phyloP scores from a whole-genome alignment of 2,113 vertebrate genomes.

The Dermatemys mawii region DNA sequence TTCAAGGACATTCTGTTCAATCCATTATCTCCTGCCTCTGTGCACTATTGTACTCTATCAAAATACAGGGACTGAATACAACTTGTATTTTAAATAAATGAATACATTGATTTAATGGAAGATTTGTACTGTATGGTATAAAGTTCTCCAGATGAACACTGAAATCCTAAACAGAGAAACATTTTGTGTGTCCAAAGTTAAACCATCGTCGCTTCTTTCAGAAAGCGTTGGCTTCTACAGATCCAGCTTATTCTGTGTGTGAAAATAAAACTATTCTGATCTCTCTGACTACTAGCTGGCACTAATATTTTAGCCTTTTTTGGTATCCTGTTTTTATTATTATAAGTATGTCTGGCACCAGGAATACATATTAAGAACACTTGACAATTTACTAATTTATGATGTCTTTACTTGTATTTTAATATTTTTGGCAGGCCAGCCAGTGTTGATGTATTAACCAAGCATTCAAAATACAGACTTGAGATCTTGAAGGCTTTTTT shows the following conservation, averaged over 20 bases:
- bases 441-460: slow-evolving; percentile 76
- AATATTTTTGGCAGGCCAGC: slow-evolving; percentile 74
- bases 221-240: slow-evolving; percentile 60
- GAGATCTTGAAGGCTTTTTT: slow-evolving; percentile 58
- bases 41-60: slow-evolving; percentile 62
- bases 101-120: slow-evolving; percentile 71
- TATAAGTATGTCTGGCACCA: slow-evolving; percentile 69
- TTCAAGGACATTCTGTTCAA: slow-evolving; percentile 71
- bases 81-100: slow-evolving; percentile 74
- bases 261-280: slow-evolving; percentile 52
- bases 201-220: slow-evolving; percentile 56
- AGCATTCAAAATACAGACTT: slow-evolving; percentile 74
- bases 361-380: slow-evolving; percentile 68
- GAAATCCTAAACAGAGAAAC: slow-evolving; percentile 68
- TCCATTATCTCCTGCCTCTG: slow-evolving; percentile 63
- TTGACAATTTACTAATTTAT: slow-evolving; percentile 80
- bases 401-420: slow-evolving; percentile 77
- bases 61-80: slow-evolving; percentile 77
- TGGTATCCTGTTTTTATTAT: slow-evolving; percentile 72
- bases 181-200: slow-evolving; percentile 49
- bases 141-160: slow-evolving; percentile 71
- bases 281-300: slow-evolving; percentile 40
- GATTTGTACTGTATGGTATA: slow-evolving; percentile 55
- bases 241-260: slow-evolving; percentile 7
- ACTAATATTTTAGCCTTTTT: slow-evolving; percentile 59